Evolutionary conservation across 2,113 vertebrate genomes (phyloP).

Genomic region (Cairina moschata): DNA sequence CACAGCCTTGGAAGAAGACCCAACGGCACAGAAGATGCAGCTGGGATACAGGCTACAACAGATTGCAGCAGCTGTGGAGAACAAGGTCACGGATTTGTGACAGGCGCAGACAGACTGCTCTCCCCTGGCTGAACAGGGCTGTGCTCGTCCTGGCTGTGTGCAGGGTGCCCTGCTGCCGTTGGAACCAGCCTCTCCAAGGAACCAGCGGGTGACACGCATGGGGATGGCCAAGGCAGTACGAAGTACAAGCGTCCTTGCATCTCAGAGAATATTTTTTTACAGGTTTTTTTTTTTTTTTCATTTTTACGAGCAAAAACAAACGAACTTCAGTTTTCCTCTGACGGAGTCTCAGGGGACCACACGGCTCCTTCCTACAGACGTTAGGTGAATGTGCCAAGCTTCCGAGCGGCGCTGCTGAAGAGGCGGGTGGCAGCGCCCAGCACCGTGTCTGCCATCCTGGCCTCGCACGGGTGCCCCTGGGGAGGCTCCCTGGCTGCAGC

Average conservation of each 20-base stretch:
- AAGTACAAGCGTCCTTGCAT: constrained; percentile 58
- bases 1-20: constrained; percentile 92
- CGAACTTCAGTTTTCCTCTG: constrained; percentile 26
- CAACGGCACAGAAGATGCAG: constrained; percentile 98
- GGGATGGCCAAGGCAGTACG: constrained; percentile 49
- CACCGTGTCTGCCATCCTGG: background rate
- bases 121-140: constrained; percentile 9
- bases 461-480: background rate
- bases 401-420: background rate
- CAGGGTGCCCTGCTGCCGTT: constrained; percentile 51
- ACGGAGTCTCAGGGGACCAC: background rate
- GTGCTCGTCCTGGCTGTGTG: constrained; percentile 9
- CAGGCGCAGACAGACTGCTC: constrained; percentile 52
- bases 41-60: constrained; percentile 96
- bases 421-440: background rate
- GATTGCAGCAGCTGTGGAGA: constrained; percentile 96
- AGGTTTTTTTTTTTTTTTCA: constrained; percentile 32
- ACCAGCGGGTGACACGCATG: background rate
- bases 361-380: background rate
- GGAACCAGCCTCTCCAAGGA: constrained; percentile 36
- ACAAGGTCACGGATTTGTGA: constrained; percentile 99
- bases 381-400: constrained; percentile 61
- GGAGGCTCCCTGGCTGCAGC: background rate
- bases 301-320: constrained; percentile 22
- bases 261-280: constrained; percentile 74